Base-by-base conservation (phyloP, 1,140 invertebrate genomes). In the Trichoplusia ni region DNA sequence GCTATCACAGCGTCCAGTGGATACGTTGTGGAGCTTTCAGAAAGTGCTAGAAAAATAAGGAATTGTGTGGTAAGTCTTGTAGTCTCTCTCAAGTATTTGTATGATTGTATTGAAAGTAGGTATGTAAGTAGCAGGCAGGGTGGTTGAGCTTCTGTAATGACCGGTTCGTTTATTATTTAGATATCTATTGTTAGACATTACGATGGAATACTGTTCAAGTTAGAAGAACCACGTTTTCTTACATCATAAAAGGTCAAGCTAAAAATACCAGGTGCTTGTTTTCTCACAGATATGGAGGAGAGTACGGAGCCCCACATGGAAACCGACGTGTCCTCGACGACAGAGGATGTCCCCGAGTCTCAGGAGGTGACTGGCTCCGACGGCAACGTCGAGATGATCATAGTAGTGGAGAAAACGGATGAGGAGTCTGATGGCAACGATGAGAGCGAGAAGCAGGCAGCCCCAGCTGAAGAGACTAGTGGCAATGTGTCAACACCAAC, bases 61-160 rank as follows among this genome's bases (percentile, higher is more conserved):
- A 62, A 59, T 66, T 71, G 76, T 77, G 72, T 73, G 80, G 84
- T 88, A 75, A 84, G 84, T 75, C 73, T 67, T n/a, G n/a, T n/a
- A n/a, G n/a, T n/a, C n/a, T n/a, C n/a, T n/a, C n/a, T n/a, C n/a
- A 77, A 87, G 73, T 81, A 80, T 85, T 84, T 81, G 73, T 86
- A 82, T 82, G 77, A 79, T 75, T 83, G 73, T 82, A 86, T 86
- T 87, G 85, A 86, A 88, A 86, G 84, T 90, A 82, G 73, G 81
- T 81, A 84, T 64, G 64, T 81, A 77, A 64, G 70, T 82, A 73
- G 54, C 69, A 78, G 77, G 74, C 77, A 86, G 74, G 73, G 73
- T 80, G 69, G 64, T 67, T 78, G 54, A 75, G 77, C 76, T 85
- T 82, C 77, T 77, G 65, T 82, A 84, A 79, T 82, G 79, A 85